Percentiles rank a stretch among this genome's conserved stretches.
Conservation (phyloP, 2,797 vertebrate genomes). For the Lagocephalus sceleratus region DNA sequence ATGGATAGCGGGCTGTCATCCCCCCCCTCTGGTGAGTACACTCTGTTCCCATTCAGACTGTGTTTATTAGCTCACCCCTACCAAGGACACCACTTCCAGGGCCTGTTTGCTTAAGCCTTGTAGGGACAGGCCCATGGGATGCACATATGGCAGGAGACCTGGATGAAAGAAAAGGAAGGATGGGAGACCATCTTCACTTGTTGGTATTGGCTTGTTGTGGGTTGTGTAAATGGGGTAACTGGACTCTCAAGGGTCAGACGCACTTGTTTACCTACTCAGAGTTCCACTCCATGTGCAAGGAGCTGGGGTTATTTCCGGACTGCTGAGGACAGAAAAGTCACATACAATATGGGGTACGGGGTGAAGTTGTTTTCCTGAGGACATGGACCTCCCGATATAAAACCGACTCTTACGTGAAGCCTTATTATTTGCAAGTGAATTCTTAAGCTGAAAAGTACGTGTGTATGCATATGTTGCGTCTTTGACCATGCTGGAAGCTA, state of each 20-base stretch:
- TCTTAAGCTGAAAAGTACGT: too few relatives aligned
- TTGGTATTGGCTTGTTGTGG: conserved; percentile 16
- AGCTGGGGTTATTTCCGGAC: conserved; percentile 35
- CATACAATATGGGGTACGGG: conserved; percentile 41
- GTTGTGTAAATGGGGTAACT: conserved; percentile 13
- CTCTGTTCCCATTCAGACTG: conserved; percentile 49
- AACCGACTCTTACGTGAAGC: too few relatives aligned
- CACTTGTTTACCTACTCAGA: too few relatives aligned
- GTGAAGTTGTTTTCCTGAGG: conserved; percentile 32
- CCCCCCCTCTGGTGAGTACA: conserved; percentile 40
- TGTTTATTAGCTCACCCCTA: conserved; percentile 51
- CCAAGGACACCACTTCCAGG: conserved; percentile 66
- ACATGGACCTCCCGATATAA: conserved; percentile 12
- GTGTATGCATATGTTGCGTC: too few relatives aligned
- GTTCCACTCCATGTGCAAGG: too few relatives aligned
- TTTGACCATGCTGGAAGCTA: too few relatives aligned
- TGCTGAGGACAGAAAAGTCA: conserved; percentile 27
- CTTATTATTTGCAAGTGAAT: too few relatives aligned
- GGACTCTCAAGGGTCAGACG: too few relatives aligned
- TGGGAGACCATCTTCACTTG: conserved; percentile 1
- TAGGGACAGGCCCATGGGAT: conserved; percentile 58
- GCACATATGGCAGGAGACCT: conserved; percentile 10
- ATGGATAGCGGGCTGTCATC: conserved; percentile 17
- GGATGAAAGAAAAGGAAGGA: conserved; percentile 5
- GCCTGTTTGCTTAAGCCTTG: conserved; percentile 62